phyloP scores from a whole-genome alignment of 2,888 invertebrate species.

The Heteromurus nitidus region DNA sequence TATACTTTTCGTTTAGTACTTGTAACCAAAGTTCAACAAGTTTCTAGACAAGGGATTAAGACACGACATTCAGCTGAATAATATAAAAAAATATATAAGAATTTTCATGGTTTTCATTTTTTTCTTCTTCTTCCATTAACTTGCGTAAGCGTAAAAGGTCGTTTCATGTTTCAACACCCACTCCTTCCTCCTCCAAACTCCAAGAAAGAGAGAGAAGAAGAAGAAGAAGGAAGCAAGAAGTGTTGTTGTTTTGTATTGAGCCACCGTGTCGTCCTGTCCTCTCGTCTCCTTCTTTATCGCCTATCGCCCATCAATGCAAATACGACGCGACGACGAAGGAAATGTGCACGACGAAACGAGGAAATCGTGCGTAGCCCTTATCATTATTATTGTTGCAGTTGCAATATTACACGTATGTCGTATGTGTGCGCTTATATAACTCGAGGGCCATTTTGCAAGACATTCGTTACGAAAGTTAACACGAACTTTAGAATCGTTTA shows the following conservation, averaged over 20 bases:
- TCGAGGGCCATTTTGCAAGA: too few species aligned
- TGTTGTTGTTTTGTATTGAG: constrained; percentile 41
- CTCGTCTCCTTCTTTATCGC: constrained; percentile 27
- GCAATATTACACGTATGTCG: too few species aligned
- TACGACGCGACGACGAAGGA: not conserved
- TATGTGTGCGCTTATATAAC: too few species aligned
- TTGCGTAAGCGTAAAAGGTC: constrained; percentile 34
- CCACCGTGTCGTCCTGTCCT: constrained; percentile 38
- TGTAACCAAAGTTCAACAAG: constrained; percentile 24
- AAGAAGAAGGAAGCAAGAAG: too few species aligned
- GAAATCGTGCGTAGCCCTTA: too few species aligned
- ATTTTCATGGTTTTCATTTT: too few species aligned
- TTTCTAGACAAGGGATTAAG: constrained; percentile 6
- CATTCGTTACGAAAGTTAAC: too few species aligned
- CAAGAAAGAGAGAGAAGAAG: too few species aligned
- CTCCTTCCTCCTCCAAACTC: constrained; percentile 46
- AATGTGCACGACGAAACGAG: too few species aligned
- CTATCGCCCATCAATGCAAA: constrained; percentile 17
- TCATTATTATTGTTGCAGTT: too few species aligned
- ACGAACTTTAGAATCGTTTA: too few species aligned
- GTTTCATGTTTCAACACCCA: constrained; percentile 64
- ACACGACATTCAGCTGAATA: not conserved
- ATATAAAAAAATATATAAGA: constrained; percentile 3
- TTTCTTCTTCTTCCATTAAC: constrained; percentile 1
- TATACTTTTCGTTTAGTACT: not conserved